phyloP scores from a whole-genome alignment of 1,140 invertebrate species.

The Macrocentrus cingulum region DNA sequence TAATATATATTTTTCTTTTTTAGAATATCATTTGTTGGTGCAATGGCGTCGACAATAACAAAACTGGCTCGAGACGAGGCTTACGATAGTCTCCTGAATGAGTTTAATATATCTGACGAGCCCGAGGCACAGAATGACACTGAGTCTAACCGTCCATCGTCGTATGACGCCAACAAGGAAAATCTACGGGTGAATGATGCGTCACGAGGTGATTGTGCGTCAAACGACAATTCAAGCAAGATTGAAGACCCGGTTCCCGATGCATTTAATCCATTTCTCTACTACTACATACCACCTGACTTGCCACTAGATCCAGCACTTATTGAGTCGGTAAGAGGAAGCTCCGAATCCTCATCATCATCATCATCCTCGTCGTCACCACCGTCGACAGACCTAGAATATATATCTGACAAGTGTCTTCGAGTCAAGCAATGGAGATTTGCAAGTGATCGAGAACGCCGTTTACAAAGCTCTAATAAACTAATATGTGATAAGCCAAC shows the following conservation, averaged over 20 bases:
- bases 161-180: conserved; percentile 13
- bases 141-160: not conserved
- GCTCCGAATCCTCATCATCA: not conserved
- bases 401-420: no score
- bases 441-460: no score
- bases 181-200: conserved; percentile 15
- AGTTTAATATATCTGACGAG: no score
- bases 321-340: conserved; percentile 35
- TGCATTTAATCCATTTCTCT: conserved; percentile 59
- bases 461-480: conserved; percentile 22
- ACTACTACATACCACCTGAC: conserved; percentile 59
- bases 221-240: conserved; percentile 7
- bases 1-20: conserved; percentile 9
- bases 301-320: conserved; percentile 54
- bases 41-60: conserved; percentile 11
- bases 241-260: conserved; percentile 40
- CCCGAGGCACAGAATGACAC: no score
- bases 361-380: no score
- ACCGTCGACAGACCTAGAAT: no score
- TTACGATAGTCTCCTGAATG: no score
- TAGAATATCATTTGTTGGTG: conserved; percentile 26
- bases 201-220: conserved; percentile 7
- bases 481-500: conserved; percentile 13
- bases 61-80: conserved; percentile 18
- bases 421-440: no score